These are phyloP conservation scores for Diceros bicornis DNA, from an alignment of 2,797 vertebrate species.

Conservation along the genomic window DNA sequence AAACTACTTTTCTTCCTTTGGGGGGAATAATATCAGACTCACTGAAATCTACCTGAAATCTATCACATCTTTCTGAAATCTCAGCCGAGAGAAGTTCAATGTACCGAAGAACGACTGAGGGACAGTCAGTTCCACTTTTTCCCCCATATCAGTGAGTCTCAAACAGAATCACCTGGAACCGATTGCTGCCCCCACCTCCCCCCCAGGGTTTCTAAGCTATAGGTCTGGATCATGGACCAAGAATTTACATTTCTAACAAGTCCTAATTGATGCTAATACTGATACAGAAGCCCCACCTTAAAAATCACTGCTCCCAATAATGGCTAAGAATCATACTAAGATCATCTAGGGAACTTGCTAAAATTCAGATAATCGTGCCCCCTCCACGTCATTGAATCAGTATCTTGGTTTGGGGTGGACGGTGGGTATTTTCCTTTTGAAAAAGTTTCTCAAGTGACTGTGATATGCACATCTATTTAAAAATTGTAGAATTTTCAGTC, in stretches of 20 bases:
- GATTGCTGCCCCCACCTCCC: not conserved
- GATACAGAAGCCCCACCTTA: not conserved
- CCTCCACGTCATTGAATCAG: not conserved
- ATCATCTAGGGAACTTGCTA: not conserved
- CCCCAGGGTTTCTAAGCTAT: not conserved
- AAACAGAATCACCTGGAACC: not conserved
- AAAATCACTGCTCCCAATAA: not conserved
- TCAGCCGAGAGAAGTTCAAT: not conserved
- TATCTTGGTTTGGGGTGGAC: not conserved
- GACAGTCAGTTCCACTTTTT: not conserved
- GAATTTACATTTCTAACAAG: not conserved
- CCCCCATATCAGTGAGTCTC: not conserved
- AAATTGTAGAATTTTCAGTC: not conserved
- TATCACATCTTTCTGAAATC: not conserved
- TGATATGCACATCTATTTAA: not conserved
- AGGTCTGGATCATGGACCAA: not conserved
- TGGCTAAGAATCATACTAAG: not conserved
- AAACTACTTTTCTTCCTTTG: slow-evolving; percentile 7
- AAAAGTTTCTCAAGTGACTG: not conserved
- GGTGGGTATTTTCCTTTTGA: not conserved
- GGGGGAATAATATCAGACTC: not conserved
- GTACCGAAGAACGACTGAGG: not conserved
- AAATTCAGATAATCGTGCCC: not conserved
- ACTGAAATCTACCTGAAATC: not conserved
- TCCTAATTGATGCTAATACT: not conserved